Conservation (phyloP, 2,113 vertebrate species). For the Ginglymostoma cirratum region DNA sequence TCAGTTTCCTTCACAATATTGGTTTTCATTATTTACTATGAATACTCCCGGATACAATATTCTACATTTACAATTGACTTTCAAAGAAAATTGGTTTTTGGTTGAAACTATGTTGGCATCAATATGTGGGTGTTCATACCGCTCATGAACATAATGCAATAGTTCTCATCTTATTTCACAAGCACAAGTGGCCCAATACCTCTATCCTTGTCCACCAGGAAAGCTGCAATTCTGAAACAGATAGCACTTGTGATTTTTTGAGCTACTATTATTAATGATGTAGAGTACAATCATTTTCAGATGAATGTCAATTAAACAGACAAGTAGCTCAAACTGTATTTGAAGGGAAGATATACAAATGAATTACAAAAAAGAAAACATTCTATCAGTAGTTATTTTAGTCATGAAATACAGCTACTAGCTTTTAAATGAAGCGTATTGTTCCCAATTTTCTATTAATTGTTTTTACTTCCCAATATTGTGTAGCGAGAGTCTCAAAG, state of each 20-base stretch:
- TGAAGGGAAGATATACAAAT: not conserved
- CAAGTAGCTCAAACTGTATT: not conserved
- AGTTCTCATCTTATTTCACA: not conserved
- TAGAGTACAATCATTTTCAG: not conserved
- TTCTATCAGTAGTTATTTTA: not conserved
- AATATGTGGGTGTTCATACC: not conserved
- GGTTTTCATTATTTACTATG: not conserved
- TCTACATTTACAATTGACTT: not conserved
- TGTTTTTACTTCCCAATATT: not conserved
- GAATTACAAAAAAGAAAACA: not conserved
- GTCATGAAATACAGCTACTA: not conserved
- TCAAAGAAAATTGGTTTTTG: not conserved
- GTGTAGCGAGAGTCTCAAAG: not conserved
- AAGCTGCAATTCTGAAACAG: not conserved
- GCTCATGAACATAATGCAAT: not conserved
- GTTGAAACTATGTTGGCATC: not conserved
- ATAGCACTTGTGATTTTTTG: too few species aligned
- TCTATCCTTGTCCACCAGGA: not conserved
- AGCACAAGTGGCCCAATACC: not conserved
- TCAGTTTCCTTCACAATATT: not conserved
- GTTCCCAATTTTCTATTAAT: not conserved
- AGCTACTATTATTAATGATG: not conserved
- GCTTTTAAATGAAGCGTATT: not conserved
- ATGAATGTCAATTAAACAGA: not conserved
- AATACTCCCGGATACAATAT: not conserved